These are phyloP conservation scores for Noturus placidus DNA, from an alignment of 2,113 vertebrate species.

Conservation along the genomic window DNA sequence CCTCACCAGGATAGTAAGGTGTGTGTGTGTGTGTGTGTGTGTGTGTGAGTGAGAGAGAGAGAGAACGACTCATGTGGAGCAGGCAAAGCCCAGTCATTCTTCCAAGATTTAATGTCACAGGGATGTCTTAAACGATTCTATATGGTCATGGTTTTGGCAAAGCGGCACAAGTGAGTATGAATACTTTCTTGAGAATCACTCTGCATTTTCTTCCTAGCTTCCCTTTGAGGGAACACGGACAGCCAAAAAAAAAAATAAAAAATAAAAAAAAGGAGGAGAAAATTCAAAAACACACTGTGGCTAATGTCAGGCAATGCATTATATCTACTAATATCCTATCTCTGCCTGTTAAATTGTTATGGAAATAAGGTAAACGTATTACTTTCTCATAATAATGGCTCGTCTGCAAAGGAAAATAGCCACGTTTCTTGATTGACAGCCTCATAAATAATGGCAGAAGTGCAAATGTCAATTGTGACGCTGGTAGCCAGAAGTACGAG, in stretches of 20 bases:
- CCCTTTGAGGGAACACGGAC: background rate
- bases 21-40: no score
- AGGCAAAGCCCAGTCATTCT: background rate
- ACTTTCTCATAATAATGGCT: background rate
- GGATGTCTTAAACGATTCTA: slow-evolving; percentile 5
- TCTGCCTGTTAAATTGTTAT: background rate
- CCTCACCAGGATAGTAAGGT: background rate
- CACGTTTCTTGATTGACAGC: slow-evolving; percentile 20
- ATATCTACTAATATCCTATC: background rate
- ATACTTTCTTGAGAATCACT: background rate
- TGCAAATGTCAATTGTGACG: background rate
- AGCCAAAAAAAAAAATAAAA: background rate
- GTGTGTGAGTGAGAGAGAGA: no score
- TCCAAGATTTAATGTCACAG: slow-evolving; percentile 26
- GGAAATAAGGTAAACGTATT: slow-evolving; percentile 7
- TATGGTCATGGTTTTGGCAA: slow-evolving; percentile 17
- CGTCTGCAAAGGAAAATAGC: background rate
- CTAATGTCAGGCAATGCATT: background rate
- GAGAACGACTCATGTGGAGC: background rate
- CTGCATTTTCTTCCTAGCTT: background rate
- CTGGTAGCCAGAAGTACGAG: background rate
- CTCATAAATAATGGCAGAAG: slow-evolving; percentile 20
- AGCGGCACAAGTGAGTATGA: background rate
- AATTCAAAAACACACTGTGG: background rate
- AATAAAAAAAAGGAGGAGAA: background rate